Percentiles rank a stretch among this genome's conserved stretches.
Evolutionary conservation across 2,888 invertebrate genomes (phyloP).

Genomic region (Campaea margaritaria): DNA sequence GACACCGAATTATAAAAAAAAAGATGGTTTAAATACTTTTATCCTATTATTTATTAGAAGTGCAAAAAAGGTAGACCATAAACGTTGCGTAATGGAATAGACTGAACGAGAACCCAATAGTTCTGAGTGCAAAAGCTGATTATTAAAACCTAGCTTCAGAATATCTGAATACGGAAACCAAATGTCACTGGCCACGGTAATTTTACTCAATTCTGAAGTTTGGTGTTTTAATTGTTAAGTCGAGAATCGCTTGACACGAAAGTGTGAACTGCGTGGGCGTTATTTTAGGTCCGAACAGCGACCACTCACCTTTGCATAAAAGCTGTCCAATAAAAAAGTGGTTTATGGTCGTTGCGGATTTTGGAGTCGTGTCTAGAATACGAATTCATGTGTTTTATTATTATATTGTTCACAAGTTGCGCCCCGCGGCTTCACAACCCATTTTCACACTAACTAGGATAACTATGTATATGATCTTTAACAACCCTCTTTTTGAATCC

Average conservation of each 20-base stretch:
- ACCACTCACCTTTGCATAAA: conserved; percentile 29
- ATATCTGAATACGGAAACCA: conserved; percentile 33
- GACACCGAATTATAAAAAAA: no score
- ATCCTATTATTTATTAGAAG: no score
- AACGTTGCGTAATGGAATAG: neutral
- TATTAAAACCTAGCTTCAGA: conserved; percentile 20
- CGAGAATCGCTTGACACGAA: conserved; percentile 20
- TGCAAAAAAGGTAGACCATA: no score
- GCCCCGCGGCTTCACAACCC: neutral
- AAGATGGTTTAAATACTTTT: no score
- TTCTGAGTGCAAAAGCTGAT: conserved; percentile 30
- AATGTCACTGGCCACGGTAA: conserved; percentile 35
- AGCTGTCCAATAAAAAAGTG: conserved; percentile 25
- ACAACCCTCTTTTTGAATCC: no score
- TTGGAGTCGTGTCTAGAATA: conserved; percentile 25
- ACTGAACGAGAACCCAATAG: conserved; percentile 1
- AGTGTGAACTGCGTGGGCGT: conserved; percentile 20
- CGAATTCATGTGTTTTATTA: conserved; percentile 1
- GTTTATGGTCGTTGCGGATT: conserved; percentile 29
- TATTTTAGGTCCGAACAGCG: conserved; percentile 32
- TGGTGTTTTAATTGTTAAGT: conserved; percentile 8
- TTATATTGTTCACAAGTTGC: neutral
- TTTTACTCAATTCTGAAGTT: conserved; percentile 20
- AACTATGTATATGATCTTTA: no score
- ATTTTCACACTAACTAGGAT: no score